Evolutionary conservation across 1,140 invertebrate species (phyloP).

Genomic region (Drosophila willistoni): DNA sequence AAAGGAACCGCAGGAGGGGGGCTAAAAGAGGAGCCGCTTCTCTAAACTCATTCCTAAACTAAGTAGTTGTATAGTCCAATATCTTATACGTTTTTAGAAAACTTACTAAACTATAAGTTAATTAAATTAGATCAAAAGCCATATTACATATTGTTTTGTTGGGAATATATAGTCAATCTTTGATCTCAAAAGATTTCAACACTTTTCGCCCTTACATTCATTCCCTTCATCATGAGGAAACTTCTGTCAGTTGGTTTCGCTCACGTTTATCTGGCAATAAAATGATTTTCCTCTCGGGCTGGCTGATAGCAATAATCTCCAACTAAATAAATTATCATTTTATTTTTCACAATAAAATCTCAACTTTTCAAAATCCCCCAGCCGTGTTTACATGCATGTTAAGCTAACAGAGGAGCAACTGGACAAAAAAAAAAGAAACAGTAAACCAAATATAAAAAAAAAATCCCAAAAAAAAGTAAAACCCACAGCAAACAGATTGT

Average conservation of each 20-base stretch:
- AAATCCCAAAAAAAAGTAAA: slow-evolving; percentile 15
- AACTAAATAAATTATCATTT: slow-evolving; percentile 17
- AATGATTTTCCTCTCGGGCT: background rate
- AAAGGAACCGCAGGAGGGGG: too few species aligned
- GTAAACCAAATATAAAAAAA: slow-evolving; percentile 18
- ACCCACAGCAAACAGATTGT: slow-evolving; percentile 62
- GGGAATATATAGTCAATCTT: too few species aligned
- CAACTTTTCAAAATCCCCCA: slow-evolving; percentile 24
- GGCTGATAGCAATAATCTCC: slow-evolving; percentile 12
- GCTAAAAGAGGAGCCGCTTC: too few species aligned
- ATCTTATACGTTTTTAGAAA: too few species aligned
- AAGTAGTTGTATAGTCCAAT: too few species aligned
- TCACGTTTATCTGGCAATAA: slow-evolving; percentile 10
- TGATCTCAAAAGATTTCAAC: too few species aligned
- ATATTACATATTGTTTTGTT: too few species aligned
- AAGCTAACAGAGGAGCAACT: slow-evolving; percentile 36
- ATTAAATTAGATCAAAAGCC: too few species aligned
- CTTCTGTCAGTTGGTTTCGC: background rate
- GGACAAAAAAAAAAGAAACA: slow-evolving; percentile 23
- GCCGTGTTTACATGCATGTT: slow-evolving; percentile 57
- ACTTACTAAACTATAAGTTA: too few species aligned
- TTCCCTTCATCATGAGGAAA: too few species aligned
- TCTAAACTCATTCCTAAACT: too few species aligned
- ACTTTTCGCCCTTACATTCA: too few species aligned
- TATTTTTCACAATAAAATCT: slow-evolving; percentile 20